Conservation (phyloP, 1,140 invertebrate species). For the Patella vulgata region DNA sequence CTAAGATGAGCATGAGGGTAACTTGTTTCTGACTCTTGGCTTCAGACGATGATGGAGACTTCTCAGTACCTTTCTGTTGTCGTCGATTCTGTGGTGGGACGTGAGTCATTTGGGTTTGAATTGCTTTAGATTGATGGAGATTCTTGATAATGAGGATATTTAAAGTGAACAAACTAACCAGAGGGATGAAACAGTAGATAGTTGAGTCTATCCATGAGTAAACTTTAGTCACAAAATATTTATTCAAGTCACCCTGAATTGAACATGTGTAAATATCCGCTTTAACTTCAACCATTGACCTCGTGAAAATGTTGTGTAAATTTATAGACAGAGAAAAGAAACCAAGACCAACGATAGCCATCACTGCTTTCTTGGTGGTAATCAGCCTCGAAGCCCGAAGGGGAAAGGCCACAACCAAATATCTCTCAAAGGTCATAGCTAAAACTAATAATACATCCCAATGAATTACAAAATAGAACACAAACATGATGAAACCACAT, state of each 20-base stretch:
- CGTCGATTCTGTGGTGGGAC: neutral
- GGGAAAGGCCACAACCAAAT: constrained; percentile 45
- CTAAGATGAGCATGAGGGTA: too few species aligned
- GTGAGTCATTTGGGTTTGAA: neutral
- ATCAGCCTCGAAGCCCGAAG: constrained; percentile 31
- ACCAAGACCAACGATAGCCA: constrained; percentile 19
- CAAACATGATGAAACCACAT: constrained; percentile 31
- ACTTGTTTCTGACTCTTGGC: too few species aligned
- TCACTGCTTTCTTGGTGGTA: constrained; percentile 19
- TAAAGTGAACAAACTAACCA: constrained; percentile 12
- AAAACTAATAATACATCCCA: constrained; percentile 48
- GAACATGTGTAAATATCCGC: neutral
- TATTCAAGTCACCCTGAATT: neutral
- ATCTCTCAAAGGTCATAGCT: constrained; percentile 52
- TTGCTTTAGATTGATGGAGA: too few species aligned
- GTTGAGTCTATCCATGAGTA: constrained; percentile 26
- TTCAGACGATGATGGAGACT: neutral
- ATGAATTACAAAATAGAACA: constrained; percentile 42
- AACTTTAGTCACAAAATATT: constrained; percentile 14
- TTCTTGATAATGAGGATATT: constrained; percentile 25
- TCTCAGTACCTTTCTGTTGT: neutral
- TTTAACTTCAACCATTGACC: constrained; percentile 6
- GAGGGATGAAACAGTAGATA: constrained; percentile 29
- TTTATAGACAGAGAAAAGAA: constrained; percentile 22
- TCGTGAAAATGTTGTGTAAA: constrained; percentile 17